Evolutionary conservation across 2,797 vertebrate genomes (phyloP), one percentile per base, ranked within the genome.

Genomic region (Enteromius viviparus): DNA sequence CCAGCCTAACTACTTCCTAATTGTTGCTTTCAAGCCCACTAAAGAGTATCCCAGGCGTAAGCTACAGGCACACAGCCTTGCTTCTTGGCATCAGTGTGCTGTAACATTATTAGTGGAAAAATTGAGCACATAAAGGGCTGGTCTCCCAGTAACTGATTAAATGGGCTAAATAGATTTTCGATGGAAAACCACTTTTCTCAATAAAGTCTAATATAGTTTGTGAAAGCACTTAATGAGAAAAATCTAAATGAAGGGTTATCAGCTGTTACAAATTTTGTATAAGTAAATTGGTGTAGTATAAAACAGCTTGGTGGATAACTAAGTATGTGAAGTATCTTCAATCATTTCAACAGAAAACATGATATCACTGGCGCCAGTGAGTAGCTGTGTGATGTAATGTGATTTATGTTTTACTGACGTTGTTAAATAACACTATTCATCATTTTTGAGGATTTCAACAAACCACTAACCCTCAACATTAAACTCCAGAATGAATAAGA

Each of bases 341-440:
- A 47, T 37, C 70, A 80, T 79, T 80, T 65, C 78, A 66, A 69
- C 71, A 49, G 51, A 76, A 60, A 76, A 69, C 77, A 32, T 84
- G 53, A 84, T 62, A 23, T 84, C 76, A 69, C 42, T 76, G 40
- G 62, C 12, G 49, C 21, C 64, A 80, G 65, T 26, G 15, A 55
- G 64, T 55, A 49, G 26, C 8, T 17, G 26, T 19, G 15, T 77
- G 55, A 80, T 69, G 26, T 79, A 51, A 66, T 79, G 21, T 79
- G 29, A 69, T 79, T 79, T 79, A 10, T 29, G 64, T 42, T 66
- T 69, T 55, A 37, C 12, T 55, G 26, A 78, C 10, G 47, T 69
- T 77, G 65, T 78, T 66, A 40, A 78, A 14, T 76, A 49, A 45
- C 1, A 80, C 49, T 80, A 69, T 37, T 58, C 15, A 49, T 26